Base-by-base conservation (phyloP, 2,888 invertebrate genomes). In the Ornithoptera alexandrae region DNA sequence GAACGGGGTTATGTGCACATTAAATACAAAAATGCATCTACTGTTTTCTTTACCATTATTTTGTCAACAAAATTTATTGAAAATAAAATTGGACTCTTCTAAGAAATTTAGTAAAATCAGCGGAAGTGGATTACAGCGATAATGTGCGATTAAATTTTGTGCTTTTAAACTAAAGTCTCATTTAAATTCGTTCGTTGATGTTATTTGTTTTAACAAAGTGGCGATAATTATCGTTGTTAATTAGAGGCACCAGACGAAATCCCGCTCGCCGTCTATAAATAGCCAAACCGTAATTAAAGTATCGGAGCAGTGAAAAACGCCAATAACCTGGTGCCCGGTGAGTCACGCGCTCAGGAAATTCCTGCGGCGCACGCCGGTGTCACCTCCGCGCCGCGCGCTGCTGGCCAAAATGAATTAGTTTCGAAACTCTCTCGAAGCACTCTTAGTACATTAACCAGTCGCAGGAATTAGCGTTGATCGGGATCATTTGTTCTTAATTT, bases 401-500 rank as follows among this genome's bases (percentile, higher is more conserved):
- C 67, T 62, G 62, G 57, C 12, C 53, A 17, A 53, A 1, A 53
- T 53, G n/a, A 53, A 53, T 53, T 53, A 53, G 18, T 53, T 53
- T 53, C 18, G n/a, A 8, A 53, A 53, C 39, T n/a, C n/a, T n/a
- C n/a, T n/a, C n/a, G n/a, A n/a, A 10, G 8, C 7, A 53, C 53
- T n/a, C 15, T 53, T 53, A 53, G 5, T 15, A 53, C 17, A 6
- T n/a, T 53, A 17, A n/a, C 53, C 53, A n/a, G 17, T 17, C 18
- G n/a, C 5, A 18, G 17, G 17, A 20, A 39, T 61, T 62, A 57
- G 57, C 42, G 57, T 62, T 58, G 67, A 67, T 68, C 10, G 59
- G 59, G 60, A 46, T 36, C 36, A 22, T 68, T 30, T 67, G 67
- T 62, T 67, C 42, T 42, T 59, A 60, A 68, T 68, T 68, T 68